Conservation (phyloP, 2,113 vertebrate species). For the Colius striatus region DNA sequence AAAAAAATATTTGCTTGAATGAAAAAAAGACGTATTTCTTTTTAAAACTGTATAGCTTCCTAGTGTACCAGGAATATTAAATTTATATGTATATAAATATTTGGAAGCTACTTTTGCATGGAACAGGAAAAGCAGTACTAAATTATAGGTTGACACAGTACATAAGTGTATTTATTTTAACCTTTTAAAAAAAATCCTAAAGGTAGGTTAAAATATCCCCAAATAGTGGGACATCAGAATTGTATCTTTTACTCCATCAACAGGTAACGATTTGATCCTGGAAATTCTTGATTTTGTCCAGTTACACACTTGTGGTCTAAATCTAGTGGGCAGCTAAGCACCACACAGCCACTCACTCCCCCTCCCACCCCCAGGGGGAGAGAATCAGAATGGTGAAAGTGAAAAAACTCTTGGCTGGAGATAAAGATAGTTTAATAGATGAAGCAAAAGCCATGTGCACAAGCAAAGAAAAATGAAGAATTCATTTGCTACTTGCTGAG, state of each 20-base stretch:
- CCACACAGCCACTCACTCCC: neutral
- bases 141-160: neutral
- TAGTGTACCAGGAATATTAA: neutral
- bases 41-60: conserved; percentile 24
- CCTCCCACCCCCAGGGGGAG: too few species aligned
- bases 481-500: neutral
- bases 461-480: neutral
- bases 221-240: neutral
- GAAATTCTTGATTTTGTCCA: neutral
- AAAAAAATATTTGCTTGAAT: conserved; percentile 57
- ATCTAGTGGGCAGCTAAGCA: neutral
- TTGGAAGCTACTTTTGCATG: neutral
- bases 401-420: neutral
- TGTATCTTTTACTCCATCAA: neutral
- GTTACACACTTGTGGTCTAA: neutral
- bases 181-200: neutral
- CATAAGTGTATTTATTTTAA: neutral
- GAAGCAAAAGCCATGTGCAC: fast-evolving
- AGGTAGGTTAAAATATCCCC: neutral
- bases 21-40: conserved; percentile 31
- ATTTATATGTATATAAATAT: neutral
- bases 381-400: neutral
- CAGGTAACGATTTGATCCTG: neutral
- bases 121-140: neutral
- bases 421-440: neutral